phyloP scores from a whole-genome alignment of 2,888 invertebrate genomes.

The Morpho deidamia region DNA sequence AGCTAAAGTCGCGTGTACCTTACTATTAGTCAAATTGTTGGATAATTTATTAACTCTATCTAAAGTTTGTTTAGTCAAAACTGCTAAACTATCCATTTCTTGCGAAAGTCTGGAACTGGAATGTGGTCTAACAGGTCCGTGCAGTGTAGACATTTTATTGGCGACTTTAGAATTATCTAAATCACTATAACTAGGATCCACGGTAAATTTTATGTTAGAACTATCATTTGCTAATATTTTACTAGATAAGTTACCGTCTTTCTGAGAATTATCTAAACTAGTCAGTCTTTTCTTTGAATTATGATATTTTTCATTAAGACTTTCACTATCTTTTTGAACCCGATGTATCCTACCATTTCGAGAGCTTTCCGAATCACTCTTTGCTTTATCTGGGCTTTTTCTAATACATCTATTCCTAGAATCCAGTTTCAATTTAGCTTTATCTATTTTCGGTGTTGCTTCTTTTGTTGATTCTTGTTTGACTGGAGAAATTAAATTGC shows the following conservation, averaged over 20 bases:
- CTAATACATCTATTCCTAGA: slow-evolving; percentile 43
- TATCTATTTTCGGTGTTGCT: slow-evolving; percentile 40
- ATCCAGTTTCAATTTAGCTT: slow-evolving; percentile 49
- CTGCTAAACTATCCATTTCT: slow-evolving; percentile 81
- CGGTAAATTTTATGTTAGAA: slow-evolving; percentile 41
- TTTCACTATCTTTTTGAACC: slow-evolving; percentile 72
- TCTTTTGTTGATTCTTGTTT: slow-evolving; percentile 57
- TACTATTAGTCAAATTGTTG: slow-evolving; percentile 74
- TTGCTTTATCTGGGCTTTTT: slow-evolving; percentile 63
- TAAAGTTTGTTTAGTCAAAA: slow-evolving; percentile 81
- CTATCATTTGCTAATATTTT: slow-evolving; percentile 54
- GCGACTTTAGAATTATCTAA: slow-evolving; percentile 45
- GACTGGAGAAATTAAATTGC: slow-evolving; percentile 53
- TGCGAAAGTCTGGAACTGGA: slow-evolving; percentile 69
- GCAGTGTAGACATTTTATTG: slow-evolving; percentile 64
- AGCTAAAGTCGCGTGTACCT: slow-evolving; percentile 58
- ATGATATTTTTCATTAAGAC: slow-evolving; percentile 74
- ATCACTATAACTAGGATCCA: slow-evolving; percentile 42
- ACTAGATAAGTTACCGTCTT: slow-evolving; percentile 53
- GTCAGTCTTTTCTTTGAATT: slow-evolving; percentile 77
- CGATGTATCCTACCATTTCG: slow-evolving; percentile 66
- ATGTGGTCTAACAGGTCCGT: slow-evolving; percentile 66
- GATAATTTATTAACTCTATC: slow-evolving; percentile 82
- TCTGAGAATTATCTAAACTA: slow-evolving; percentile 73
- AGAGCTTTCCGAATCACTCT: slow-evolving; percentile 61